phyloP scores from a whole-genome alignment of 2,888 invertebrate species.

The Gasteruption jaculator region DNA sequence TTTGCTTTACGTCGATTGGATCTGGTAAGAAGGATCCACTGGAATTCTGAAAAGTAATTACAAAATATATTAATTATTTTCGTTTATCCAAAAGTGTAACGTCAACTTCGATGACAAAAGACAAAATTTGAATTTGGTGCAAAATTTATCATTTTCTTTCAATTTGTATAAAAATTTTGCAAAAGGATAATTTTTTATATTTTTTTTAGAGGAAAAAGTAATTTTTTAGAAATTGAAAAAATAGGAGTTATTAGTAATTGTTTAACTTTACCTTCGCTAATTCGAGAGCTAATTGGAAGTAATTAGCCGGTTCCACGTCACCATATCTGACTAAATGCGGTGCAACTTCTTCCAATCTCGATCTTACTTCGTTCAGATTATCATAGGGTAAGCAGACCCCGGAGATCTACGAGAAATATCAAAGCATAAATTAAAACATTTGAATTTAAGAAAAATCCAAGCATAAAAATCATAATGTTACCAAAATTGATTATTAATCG shows the following conservation, averaged over 20 bases:
- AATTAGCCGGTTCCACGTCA: slow-evolving; percentile 78
- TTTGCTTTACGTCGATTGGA: slow-evolving; percentile 67
- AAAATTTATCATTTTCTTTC: slow-evolving; percentile 1
- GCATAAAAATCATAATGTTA: slow-evolving; percentile 4
- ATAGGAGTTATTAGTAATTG: not conserved
- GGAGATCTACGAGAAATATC: slow-evolving; percentile 51
- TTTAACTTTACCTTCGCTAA: slow-evolving; percentile 62
- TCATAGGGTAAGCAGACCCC: slow-evolving; percentile 81
- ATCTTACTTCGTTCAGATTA: slow-evolving; percentile 74
- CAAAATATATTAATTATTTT: not conserved
- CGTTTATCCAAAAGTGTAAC: not conserved
- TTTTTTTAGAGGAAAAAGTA: not conserved
- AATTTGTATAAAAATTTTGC: not conserved
- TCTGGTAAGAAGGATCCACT: slow-evolving; percentile 31
- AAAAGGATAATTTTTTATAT: slow-evolving; percentile 3
- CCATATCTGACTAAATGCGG: slow-evolving; percentile 87
- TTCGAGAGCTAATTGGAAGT: slow-evolving; percentile 74
- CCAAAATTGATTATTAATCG: no score
- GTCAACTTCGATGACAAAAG: not conserved
- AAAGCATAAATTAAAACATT: slow-evolving; percentile 7
- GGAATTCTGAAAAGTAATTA: slow-evolving; percentile 28
- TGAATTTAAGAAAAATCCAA: not conserved
- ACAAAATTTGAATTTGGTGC: no score
- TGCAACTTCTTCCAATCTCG: slow-evolving; percentile 77
- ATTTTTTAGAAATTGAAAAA: not conserved